phyloP scores from a whole-genome alignment of 1,140 invertebrate genomes.

The Tetragnatha versicolor region DNA sequence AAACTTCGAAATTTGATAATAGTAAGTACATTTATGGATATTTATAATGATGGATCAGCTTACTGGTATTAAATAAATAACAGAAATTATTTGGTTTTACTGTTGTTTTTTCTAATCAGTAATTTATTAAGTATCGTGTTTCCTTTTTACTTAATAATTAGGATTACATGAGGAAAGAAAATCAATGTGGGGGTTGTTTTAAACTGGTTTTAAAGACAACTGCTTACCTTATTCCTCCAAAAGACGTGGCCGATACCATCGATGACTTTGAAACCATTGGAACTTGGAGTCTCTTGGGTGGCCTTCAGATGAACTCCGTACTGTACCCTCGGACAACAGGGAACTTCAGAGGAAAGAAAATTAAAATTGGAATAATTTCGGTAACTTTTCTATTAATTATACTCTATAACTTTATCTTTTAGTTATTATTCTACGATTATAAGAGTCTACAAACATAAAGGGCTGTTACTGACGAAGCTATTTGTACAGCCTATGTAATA shows the following conservation, averaged over 20 bases:
- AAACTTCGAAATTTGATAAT: constrained; percentile 3
- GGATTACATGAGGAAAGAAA: constrained; percentile 12
- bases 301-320: constrained; percentile 24
- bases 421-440: no score
- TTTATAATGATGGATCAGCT: no score
- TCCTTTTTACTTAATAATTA: background rate
- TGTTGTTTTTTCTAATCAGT: background rate
- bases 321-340: constrained; percentile 37
- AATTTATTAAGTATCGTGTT: background rate
- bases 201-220: constrained; percentile 39
- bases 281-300: constrained; percentile 57
- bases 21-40: constrained; percentile 32
- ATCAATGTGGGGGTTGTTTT: constrained; percentile 36
- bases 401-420: background rate
- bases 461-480: no score
- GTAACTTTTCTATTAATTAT: constrained; percentile 48
- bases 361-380: constrained; percentile 57
- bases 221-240: background rate
- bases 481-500: no score
- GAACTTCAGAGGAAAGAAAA: constrained; percentile 54
- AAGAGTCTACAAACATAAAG: no score
- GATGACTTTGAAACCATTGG: constrained; percentile 49
- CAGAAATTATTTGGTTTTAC: no score
- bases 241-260: background rate
- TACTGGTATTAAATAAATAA: no score